Percentiles rank a stretch among this genome's conserved stretches.
These are phyloP conservation scores for Parasteatoda lunata DNA, from an alignment of 2,888 invertebrate species.

Conservation along the genomic window DNA sequence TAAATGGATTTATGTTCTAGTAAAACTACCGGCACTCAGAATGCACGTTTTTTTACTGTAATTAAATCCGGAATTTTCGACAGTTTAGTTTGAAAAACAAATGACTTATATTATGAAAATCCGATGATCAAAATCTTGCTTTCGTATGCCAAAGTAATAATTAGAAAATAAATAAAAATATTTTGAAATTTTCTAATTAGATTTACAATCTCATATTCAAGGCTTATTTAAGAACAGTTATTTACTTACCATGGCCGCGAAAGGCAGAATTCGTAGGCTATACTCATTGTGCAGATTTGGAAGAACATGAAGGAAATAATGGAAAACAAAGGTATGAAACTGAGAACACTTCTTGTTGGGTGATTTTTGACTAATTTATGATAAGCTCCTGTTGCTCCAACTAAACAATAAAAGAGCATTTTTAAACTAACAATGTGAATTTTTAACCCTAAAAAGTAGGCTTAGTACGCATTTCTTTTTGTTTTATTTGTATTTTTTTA, in stretches of 20 bases:
- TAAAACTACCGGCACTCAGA: too few species aligned
- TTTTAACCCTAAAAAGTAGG: slow-evolving; percentile 74
- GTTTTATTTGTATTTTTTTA: too few species aligned
- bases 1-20: too few species aligned
- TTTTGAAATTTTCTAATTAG: neutral
- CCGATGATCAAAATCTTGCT: neutral
- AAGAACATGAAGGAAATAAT: slow-evolving; percentile 76
- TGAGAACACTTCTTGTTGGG: slow-evolving; percentile 75
- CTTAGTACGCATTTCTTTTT: too few species aligned
- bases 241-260: slow-evolving; percentile 74
- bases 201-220: neutral
- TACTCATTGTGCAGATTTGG: slow-evolving; percentile 72
- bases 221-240: neutral
- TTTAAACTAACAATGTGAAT: neutral
- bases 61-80: too few species aligned
- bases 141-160: neutral
- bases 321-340: slow-evolving; percentile 75
- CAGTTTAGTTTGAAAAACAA: too few species aligned
- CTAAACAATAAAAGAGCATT: slow-evolving; percentile 17
- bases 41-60: too few species aligned
- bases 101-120: too few species aligned
- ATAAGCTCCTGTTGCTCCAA: slow-evolving; percentile 75
- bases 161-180: neutral
- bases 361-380: slow-evolving; percentile 72
- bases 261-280: slow-evolving; percentile 72